Evolutionary conservation across 2,888 invertebrate species (phyloP), one percentile per base, ranked within the genome.

Genomic region (Ochropacha duplaris): DNA sequence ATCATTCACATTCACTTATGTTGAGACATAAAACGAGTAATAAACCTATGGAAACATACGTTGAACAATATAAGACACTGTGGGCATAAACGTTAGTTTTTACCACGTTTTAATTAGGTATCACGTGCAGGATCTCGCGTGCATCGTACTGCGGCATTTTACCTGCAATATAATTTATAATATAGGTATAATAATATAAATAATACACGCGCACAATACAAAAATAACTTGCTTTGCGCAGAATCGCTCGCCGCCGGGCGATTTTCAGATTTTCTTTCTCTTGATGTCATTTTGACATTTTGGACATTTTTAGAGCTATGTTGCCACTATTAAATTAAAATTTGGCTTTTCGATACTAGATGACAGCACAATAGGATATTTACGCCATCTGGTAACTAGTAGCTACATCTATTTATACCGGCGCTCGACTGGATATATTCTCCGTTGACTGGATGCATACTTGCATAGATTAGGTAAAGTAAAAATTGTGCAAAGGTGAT

Each of bases 111-210:
- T 60, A 75, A 74, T 67, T 65, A n/a, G n/a, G n/a, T n/a, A 72
- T 69, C 65, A 67, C 72, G 61, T 73, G 72, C 73, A 76, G 72
- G 66, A 77, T 74, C 65, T 68, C 71, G 65, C 75, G 72, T 81
- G 79, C 83, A 86, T 86, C 84, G 87, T 90, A 90, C 78, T 92
- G 92, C 92, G 86, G 90, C 80, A 90, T 90, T 91, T 91, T 91
- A 87, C 87, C 92, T 88, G 92, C 91, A 92, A 81, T 81, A 81
- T 76, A 81, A 73, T 76, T 81, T 82, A 31, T 31, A 51, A 26
- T 4, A 28, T 51, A 52, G 4, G 16, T 51, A 34, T 52, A 31
- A 52, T 22, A 31, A 24, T 52, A 31, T 19, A 16, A 34, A 16
- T 22, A 44, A 16, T 19, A 51, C 16, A 28, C 26, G 6, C 24